phyloP scores from a whole-genome alignment of 2,888 invertebrate genomes.

The Amphimallon solstitiale region DNA sequence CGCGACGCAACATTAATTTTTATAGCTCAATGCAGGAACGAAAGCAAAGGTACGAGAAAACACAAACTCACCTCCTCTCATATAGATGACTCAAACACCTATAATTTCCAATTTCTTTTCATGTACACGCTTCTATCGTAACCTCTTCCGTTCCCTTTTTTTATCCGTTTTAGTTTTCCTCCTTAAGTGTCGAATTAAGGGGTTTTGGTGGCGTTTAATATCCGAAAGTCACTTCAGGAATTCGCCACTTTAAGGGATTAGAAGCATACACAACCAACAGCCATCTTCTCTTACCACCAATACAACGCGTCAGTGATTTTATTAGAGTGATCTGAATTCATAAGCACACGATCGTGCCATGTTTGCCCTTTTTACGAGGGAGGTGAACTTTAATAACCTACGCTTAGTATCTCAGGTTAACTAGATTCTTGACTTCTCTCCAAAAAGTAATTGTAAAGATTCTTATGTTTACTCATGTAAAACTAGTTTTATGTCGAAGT shows the following conservation, averaged over 20 bases:
- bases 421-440: no score
- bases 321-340: conserved; percentile 60
- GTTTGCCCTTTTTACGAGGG: conserved; percentile 20
- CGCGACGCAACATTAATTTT: conserved; percentile 28
- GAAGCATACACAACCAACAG: conserved; percentile 20
- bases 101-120: conserved; percentile 63
- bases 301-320: neutral
- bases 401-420: conserved; percentile 4
- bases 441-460: no score
- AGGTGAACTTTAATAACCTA: conserved; percentile 2
- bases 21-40: conserved; percentile 37
- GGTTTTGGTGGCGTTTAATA: conserved; percentile 49
- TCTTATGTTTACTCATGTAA: no score
- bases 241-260: conserved; percentile 34
- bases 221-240: conserved; percentile 35
- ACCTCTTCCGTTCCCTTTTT: conserved; percentile 49
- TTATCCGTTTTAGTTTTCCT: conserved; percentile 46
- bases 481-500: no score
- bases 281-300: conserved; percentile 14
- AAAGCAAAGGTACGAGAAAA: neutral
- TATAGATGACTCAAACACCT: conserved; percentile 31
- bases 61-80: no score
- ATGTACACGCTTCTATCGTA: conserved; percentile 59
- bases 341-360: conserved; percentile 54
- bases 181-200: conserved; percentile 56